Evolutionary conservation across 2,797 vertebrate species (phyloP).

Genomic region (Pipistrellus kuhlii): DNA sequence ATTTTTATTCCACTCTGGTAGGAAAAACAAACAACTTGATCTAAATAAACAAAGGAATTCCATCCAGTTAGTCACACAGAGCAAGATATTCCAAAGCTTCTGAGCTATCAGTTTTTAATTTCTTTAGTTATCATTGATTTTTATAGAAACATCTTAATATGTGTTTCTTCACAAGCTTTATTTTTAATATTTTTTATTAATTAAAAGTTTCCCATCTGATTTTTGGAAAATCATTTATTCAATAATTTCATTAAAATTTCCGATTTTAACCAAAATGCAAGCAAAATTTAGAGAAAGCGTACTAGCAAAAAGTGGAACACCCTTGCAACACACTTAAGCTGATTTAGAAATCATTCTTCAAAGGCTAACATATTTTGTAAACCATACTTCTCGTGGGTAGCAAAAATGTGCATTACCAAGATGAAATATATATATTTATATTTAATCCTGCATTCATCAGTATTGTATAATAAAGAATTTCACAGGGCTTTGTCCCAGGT

Average conservation of each 20-base stretch:
- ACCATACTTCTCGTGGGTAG: background rate
- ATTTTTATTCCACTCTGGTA: background rate
- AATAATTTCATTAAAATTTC: constrained; percentile 36
- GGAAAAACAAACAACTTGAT: background rate
- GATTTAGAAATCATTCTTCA: constrained; percentile 34
- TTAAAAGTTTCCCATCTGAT: background rate
- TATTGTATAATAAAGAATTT: background rate
- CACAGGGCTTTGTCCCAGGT: background rate
- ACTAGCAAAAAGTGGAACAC: background rate
- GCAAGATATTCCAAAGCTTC: background rate
- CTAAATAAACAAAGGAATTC: background rate
- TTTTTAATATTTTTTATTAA: constrained; percentile 4
- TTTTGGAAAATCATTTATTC: background rate
- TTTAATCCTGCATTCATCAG: background rate
- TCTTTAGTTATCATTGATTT: constrained; percentile 6
- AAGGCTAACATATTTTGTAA: background rate
- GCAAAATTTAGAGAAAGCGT: background rate
- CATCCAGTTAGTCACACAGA: background rate
- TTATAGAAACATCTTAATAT: background rate
- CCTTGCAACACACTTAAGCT: background rate
- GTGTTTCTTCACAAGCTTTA: background rate
- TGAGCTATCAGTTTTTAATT: background rate
- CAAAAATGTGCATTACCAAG: background rate
- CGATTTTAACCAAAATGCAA: background rate
- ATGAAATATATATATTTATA: background rate